Conservation (phyloP, 1,140 invertebrate species). For the Drosophila arizonae region DNA sequence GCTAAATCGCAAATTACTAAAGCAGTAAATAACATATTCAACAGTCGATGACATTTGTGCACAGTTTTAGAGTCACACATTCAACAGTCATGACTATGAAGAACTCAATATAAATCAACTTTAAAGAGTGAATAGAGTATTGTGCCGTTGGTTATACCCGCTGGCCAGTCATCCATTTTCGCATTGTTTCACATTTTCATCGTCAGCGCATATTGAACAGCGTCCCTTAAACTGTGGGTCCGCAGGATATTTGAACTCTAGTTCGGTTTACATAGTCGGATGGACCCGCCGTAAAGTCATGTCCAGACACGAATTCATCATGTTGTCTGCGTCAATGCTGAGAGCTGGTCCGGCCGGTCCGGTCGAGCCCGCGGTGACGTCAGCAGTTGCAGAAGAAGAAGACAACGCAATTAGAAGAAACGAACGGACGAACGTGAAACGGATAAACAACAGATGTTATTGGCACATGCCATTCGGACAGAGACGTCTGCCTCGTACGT, state of each 20-base stretch:
- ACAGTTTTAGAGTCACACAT: no score
- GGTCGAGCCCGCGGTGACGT: conserved; percentile 46
- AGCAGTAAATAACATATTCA: no score
- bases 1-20: no score
- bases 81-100: no score
- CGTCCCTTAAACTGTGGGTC: background rate
- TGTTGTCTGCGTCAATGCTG: conserved; percentile 40
- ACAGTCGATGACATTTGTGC: no score
- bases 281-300: conserved; percentile 49
- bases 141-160: background rate
- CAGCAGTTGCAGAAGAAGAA: conserved; percentile 52
- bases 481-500: background rate
- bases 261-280: conserved; percentile 26
- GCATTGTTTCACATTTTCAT: background rate
- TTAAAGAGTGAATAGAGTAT: background rate
- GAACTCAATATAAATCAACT: no score
- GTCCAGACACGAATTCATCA: conserved; percentile 79
- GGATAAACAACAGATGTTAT: conserved; percentile 45
- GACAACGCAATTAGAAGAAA: conserved; percentile 34
- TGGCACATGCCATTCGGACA: conserved; percentile 34
- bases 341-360: conserved; percentile 11
- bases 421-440: background rate
- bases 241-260: conserved; percentile 24
- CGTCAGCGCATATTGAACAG: conserved; percentile 11
- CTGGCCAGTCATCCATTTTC: background rate